These are phyloP conservation scores for Sycophila texana DNA, from an alignment of 2,888 invertebrate species.

Conservation along the genomic window DNA sequence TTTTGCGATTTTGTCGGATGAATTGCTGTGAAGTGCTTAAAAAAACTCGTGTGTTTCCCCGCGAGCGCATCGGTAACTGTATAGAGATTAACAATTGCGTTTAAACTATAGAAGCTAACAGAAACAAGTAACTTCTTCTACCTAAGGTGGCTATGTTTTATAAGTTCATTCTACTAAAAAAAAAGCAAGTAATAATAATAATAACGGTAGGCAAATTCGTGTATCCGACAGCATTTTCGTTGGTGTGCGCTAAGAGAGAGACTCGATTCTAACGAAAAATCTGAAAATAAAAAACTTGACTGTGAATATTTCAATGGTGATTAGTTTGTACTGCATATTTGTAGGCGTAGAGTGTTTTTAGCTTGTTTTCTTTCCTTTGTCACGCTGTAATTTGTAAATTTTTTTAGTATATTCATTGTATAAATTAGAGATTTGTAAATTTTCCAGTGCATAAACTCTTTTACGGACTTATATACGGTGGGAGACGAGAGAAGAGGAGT, in stretches of 20 bases:
- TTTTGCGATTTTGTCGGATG: no score
- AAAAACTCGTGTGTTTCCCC: constrained; percentile 8
- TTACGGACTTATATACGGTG: constrained; percentile 18
- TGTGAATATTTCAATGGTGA: constrained; percentile 43
- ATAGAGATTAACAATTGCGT: constrained; percentile 38
- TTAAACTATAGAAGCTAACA: constrained; percentile 26
- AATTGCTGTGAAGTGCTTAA: no score
- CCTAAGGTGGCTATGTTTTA: constrained; percentile 32
- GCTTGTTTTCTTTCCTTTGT: constrained; percentile 4
- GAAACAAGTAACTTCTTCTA: constrained; percentile 17
- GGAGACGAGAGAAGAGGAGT: neutral
- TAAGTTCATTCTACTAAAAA: constrained; percentile 27
- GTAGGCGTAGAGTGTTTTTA: constrained; percentile 24
- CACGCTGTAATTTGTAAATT: constrained; percentile 28
- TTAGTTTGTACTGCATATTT: constrained; percentile 48
- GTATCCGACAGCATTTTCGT: constrained; percentile 20
- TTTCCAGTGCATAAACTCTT: constrained; percentile 28
- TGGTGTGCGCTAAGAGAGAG: constrained; percentile 35
- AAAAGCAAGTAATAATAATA: no score
- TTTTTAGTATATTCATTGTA: constrained; percentile 6
- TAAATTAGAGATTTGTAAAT: constrained; percentile 42
- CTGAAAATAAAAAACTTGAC: constrained; percentile 39
- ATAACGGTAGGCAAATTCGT: constrained; percentile 13
- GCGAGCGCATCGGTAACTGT: constrained; percentile 22
- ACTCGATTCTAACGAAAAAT: constrained; percentile 44